phyloP scores from a whole-genome alignment of 1,140 invertebrate species.

The Aphis gossypii region DNA sequence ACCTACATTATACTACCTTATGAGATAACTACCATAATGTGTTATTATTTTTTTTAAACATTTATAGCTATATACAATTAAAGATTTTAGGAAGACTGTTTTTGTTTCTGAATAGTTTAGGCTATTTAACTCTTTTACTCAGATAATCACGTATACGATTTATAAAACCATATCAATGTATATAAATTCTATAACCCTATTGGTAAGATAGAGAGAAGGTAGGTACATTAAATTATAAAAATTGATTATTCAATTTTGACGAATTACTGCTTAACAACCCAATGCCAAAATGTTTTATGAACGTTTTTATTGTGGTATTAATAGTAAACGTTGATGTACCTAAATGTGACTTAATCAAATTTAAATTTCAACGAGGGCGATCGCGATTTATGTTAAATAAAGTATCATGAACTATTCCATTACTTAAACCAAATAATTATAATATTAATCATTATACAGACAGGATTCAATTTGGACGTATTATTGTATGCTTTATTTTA shows the following conservation, averaged over 20 bases:
- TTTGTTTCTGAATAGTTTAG: background rate
- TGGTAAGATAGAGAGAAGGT: background rate
- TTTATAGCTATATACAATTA: background rate
- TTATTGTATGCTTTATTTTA: background rate
- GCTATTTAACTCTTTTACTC: background rate
- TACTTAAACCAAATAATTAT: background rate
- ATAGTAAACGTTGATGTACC: background rate
- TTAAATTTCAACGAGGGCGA: background rate
- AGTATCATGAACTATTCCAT: background rate
- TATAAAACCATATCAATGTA: background rate
- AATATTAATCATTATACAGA: background rate
- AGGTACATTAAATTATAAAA: background rate
- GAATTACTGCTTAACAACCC: background rate
- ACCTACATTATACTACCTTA: too few relatives aligned
- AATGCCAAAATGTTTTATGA: background rate
- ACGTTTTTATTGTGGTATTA: background rate
- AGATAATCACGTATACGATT: background rate
- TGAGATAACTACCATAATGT: too few relatives aligned
- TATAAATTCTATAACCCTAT: background rate
- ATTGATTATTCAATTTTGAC: too few relatives aligned
- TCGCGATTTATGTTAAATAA: background rate
- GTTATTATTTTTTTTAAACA: background rate
- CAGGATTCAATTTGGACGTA: background rate
- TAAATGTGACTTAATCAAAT: background rate
- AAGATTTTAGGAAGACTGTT: background rate